These are phyloP conservation scores for Alcis repandata DNA, from an alignment of 2,888 invertebrate genomes.

Conservation along the genomic window DNA sequence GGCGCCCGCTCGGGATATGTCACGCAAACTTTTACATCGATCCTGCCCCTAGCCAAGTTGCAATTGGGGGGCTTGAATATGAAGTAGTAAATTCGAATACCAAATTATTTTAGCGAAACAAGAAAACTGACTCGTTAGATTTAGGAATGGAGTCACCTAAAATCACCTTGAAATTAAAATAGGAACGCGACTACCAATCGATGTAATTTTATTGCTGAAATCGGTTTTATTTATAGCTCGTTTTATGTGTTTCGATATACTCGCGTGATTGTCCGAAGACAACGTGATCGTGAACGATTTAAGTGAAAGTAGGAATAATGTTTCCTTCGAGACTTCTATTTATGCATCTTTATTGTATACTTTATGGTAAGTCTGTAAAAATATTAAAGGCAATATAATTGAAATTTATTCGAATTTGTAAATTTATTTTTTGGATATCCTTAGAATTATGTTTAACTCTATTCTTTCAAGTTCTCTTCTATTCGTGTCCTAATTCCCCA, in stretches of 20 bases:
- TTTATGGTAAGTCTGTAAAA: constrained; percentile 17
- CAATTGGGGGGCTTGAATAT: too few relatives aligned
- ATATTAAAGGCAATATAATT: not conserved
- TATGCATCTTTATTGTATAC: constrained; percentile 15
- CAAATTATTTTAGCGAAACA: not conserved
- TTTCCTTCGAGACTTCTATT: constrained; percentile 1
- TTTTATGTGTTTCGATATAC: constrained; percentile 25
- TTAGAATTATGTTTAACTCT: not conserved
- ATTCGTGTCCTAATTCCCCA: too few relatives aligned
- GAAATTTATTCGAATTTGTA: not conserved
- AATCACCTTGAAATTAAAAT: not conserved
- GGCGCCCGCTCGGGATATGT: constrained; percentile 29
- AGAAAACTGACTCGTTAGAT: not conserved
- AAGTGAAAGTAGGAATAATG: constrained; percentile 10
- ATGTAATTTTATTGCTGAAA: constrained; percentile 12
- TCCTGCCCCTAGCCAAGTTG: too few relatives aligned
- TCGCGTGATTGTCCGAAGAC: constrained; percentile 3
- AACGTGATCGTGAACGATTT: constrained; percentile 1
- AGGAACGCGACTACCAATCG: constrained; percentile 1
- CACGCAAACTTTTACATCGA: too few relatives aligned
- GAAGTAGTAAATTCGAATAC: not conserved
- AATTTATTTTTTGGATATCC: not conserved
- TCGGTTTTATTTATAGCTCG: constrained; percentile 22
- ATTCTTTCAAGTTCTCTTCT: too few relatives aligned
- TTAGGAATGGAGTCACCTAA: not conserved